Evolutionary conservation across 2,888 invertebrate genomes (phyloP).

Genomic region (Acleris sparsana): DNA sequence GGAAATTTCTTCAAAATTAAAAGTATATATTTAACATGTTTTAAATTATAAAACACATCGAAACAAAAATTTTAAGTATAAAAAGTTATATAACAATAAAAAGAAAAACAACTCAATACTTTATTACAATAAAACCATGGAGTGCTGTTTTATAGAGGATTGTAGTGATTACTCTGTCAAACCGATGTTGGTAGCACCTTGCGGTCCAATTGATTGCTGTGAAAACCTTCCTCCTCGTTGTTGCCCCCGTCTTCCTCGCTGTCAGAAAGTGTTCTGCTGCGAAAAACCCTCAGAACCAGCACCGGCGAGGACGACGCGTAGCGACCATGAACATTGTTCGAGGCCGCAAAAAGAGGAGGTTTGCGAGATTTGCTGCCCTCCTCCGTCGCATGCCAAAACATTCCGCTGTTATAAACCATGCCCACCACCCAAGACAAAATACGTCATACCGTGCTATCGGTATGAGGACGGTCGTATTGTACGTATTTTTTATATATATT

Average conservation of each 20-base stretch:
- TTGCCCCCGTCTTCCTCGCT: slow-evolving; percentile 59
- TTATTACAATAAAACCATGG: slow-evolving; percentile 57
- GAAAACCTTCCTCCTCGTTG: slow-evolving; percentile 49
- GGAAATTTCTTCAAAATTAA: slow-evolving; percentile 46
- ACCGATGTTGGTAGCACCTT: slow-evolving; percentile 56
- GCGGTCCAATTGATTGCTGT: slow-evolving; percentile 49
- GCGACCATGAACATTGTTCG: too few relatives aligned
- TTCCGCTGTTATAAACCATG: slow-evolving; percentile 44
- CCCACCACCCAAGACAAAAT: slow-evolving; percentile 66
- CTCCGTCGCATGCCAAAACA: slow-evolving; percentile 20
- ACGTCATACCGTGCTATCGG: slow-evolving; percentile 75
- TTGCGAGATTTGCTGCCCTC: slow-evolving; percentile 16
- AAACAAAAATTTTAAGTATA: slow-evolving; percentile 43
- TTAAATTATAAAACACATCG: slow-evolving; percentile 45
- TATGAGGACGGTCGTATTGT: slow-evolving; percentile 79
- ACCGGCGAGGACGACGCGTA: too few relatives aligned
- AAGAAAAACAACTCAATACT: slow-evolving; percentile 25
- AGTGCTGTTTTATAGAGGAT: slow-evolving; percentile 51
- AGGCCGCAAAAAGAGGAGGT: not conserved
- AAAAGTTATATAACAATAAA: slow-evolving; percentile 45
- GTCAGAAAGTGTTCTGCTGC: slow-evolving; percentile 56
- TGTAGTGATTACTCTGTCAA: slow-evolving; percentile 59
- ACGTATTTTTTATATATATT: slow-evolving; percentile 50
- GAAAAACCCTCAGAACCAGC: slow-evolving; percentile 44
- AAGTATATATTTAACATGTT: slow-evolving; percentile 41